phyloP scores from a whole-genome alignment of 35 echinoderm and acorn worm species.

The Strongylocentrotus purpuratus region DNA sequence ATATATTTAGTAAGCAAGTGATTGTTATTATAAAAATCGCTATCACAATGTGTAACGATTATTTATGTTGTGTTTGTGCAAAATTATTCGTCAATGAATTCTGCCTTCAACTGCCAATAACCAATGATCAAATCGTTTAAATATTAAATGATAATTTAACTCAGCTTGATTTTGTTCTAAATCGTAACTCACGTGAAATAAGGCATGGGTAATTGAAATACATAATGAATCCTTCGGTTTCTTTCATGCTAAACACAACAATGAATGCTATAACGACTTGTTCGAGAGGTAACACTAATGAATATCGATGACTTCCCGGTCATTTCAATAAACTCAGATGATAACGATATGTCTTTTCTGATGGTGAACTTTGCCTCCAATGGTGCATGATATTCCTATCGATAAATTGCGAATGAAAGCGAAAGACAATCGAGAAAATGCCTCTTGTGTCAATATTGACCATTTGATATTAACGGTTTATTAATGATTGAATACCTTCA shows the following conservation, averaged over 20 bases:
- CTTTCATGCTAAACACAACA: background rate
- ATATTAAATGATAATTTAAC: background rate
- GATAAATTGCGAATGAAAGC: background rate
- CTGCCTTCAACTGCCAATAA: background rate
- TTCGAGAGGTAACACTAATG: background rate
- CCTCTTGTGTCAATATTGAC: background rate
- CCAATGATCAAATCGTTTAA: background rate
- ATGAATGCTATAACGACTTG: background rate
- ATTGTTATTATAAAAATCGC: no score
- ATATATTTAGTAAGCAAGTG: no score
- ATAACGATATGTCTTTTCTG: background rate
- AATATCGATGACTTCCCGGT: background rate
- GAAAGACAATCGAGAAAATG: background rate
- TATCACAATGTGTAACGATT: background rate
- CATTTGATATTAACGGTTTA: background rate
- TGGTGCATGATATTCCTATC: background rate
- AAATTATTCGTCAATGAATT: background rate
- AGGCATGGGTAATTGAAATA: background rate
- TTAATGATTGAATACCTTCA: constrained; percentile 13
- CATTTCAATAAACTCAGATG: background rate
- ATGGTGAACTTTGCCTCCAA: background rate
- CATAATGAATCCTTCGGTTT: background rate
- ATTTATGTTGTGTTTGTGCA: background rate
- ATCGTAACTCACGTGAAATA: background rate
- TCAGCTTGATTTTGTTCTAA: background rate